Evolutionary conservation across 2,797 vertebrate species (phyloP).

Genomic region (Sardinella longiceps): DNA sequence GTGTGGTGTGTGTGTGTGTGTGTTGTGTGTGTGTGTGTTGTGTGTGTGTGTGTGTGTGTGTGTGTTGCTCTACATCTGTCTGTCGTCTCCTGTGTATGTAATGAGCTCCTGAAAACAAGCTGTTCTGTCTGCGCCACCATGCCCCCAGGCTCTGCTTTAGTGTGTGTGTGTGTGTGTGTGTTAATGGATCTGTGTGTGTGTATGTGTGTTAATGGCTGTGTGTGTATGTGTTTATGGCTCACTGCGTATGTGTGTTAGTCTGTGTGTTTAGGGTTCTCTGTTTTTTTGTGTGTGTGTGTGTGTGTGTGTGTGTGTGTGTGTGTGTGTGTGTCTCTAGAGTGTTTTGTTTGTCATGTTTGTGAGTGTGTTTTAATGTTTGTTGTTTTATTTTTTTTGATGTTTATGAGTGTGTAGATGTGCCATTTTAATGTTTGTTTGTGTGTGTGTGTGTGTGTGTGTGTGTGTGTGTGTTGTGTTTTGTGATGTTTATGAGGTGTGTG

Average conservation of each 20-base stretch:
- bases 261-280: neutral
- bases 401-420: neutral
- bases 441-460: neutral
- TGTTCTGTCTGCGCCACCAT: neutral
- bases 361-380: neutral
- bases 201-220: neutral
- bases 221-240: neutral
- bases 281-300: neutral
- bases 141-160: neutral
- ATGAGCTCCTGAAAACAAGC: neutral
- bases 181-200: neutral
- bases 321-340: neutral
- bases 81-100: neutral
- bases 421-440: no score
- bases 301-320: neutral
- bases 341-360: neutral
- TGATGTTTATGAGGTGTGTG: neutral
- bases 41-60: constrained; percentile 8
- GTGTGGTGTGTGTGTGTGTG: neutral
- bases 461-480: neutral
- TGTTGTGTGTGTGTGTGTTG: no score
- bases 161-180: neutral
- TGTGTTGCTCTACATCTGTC: constrained; percentile 1
- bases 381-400: neutral
- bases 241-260: neutral